phyloP scores from a whole-genome alignment of 2,113 vertebrate genomes.

The Hyaena hyaena region DNA sequence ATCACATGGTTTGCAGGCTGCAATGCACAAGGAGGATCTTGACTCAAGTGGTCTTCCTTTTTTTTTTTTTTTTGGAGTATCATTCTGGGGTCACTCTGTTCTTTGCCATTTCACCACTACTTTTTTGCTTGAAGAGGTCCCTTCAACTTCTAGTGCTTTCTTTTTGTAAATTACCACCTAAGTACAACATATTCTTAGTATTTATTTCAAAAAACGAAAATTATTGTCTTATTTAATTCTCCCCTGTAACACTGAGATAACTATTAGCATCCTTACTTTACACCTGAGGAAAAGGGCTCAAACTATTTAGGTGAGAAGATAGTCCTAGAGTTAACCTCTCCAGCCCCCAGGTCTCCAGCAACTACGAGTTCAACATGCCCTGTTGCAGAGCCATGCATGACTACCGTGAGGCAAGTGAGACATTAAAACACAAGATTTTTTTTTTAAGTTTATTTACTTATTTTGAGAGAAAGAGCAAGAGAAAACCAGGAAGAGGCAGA shows the following conservation, averaged over 20 bases:
- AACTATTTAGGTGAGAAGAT: not conserved
- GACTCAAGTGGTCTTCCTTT: not conserved
- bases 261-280: not conserved
- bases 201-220: conserved; percentile 29
- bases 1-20: not conserved
- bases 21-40: not conserved
- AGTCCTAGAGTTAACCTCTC: not conserved
- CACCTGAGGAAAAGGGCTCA: not conserved
- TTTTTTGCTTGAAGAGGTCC: not conserved
- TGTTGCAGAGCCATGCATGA: not conserved
- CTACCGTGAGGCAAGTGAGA: not conserved
- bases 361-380: not conserved
- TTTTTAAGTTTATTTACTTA: too few species aligned
- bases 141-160: not conserved
- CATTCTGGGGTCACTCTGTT: conserved; percentile 30
- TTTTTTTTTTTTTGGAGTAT: not conserved
- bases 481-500: too few species aligned
- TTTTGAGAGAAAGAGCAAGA: too few species aligned
- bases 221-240: not conserved
- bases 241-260: not conserved
- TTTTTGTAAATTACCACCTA: conserved; percentile 16
- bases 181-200: not conserved
- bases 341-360: not conserved
- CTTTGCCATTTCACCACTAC: not conserved
- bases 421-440: too few species aligned